Evolutionary conservation across 2,888 invertebrate species (phyloP), one percentile per base, ranked within the genome.

Genomic region (Orthosia gracilis): DNA sequence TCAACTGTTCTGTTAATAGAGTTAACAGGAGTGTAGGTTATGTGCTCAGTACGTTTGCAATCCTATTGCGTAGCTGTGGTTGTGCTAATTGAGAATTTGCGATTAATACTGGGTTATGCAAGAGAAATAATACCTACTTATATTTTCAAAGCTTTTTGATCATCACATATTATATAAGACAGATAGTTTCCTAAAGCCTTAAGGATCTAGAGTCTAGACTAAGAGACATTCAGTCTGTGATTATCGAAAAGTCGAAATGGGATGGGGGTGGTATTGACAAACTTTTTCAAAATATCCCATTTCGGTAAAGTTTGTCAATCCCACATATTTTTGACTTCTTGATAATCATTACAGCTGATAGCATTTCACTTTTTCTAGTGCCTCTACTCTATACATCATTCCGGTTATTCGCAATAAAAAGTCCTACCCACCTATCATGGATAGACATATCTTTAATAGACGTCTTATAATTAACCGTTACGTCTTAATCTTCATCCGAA

Each of bases 1-100:
- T 85, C 85, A 85, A 79, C 69, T 26, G 55, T 63, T 61, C 62
- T 49, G 66, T 68, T 82, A 70, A 81, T 76, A 76, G 64, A 76
- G 78, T 78, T 66, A 83, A 67, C 76, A 85, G 23, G 40, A 57
- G 73, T 78, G 26, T 68, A 72, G 58, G 68, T 63, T 77, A 61
- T 81, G 49, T 76, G 17, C 1, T 58, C 55, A 4, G 54, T 68
- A n/a, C 21, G 45, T 17, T n/a, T 67, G 66, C 52, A 73, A 67
- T 68, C 15, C 12, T 49, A 50, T 72, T 59, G 63, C 23, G 59
- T 55, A 65, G 49, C 40, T 55, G 21, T 68, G 45, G 21, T 72
- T 0, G 40, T 50, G 52, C 52, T 77, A 77, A 77, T 66, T 79
- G 57, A 40, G n/a, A 52, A 50, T 59, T 49, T 9, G 13, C 11